Conservation (phyloP, 2,888 invertebrate species). For the Notocelia uddmanniana region DNA sequence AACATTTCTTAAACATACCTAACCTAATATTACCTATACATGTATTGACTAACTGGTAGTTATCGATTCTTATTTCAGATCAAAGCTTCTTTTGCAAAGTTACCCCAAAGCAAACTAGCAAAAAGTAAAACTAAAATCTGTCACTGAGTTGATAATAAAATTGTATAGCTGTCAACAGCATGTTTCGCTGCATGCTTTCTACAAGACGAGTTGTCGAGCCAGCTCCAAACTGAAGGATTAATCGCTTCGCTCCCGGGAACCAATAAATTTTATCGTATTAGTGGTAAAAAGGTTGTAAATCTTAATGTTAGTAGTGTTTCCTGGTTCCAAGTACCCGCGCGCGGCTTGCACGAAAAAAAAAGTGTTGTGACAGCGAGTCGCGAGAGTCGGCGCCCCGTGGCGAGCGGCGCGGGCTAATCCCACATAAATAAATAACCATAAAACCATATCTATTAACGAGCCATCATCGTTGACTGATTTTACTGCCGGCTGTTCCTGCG, state of each 20-base stretch:
- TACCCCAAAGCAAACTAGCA: too few relatives aligned
- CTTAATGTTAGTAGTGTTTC: constrained; percentile 40
- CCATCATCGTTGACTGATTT: constrained; percentile 56
- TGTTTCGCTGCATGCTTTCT: constrained; percentile 14
- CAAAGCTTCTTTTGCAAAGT: neutral
- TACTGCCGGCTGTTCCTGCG: constrained; percentile 48
- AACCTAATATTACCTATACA: too few relatives aligned
- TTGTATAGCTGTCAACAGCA: constrained; percentile 6
- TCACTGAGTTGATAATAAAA: neutral
- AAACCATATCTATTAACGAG: constrained; percentile 50
- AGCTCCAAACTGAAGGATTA: constrained; percentile 16
- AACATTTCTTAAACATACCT: too few relatives aligned
- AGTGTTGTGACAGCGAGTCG: constrained; percentile 55
- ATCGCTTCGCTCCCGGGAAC: constrained; percentile 42
- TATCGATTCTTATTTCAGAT: neutral
- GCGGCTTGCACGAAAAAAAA: constrained; percentile 42
- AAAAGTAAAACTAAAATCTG: neutral
- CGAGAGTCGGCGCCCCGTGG: constrained; percentile 43
- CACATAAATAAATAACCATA: constrained; percentile 47
- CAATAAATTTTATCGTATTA: constrained; percentile 45
- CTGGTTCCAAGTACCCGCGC: constrained; percentile 39
- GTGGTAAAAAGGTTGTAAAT: constrained; percentile 44
- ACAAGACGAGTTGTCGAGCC: neutral
- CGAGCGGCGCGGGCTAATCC: constrained; percentile 46
- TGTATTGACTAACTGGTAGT: neutral